Evolutionary conservation across 2,113 vertebrate genomes (phyloP).

Genomic region (Cavia porcellus): DNA sequence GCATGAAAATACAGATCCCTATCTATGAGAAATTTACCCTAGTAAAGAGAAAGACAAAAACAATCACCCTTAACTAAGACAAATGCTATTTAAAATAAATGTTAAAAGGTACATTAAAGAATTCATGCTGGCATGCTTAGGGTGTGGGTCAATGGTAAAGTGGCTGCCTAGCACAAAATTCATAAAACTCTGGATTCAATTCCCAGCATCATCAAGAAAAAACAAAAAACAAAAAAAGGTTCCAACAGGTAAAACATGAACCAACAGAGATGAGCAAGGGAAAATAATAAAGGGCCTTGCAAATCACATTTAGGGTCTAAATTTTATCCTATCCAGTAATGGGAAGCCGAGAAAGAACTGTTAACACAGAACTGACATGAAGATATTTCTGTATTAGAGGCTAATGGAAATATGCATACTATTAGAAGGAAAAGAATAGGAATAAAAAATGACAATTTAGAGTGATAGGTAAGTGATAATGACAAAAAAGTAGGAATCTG

Average conservation of each 20-base stretch:
- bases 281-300: neutral
- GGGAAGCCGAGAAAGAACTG: neutral
- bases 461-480: neutral
- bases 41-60: constrained; percentile 56
- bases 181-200: neutral
- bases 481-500: constrained; percentile 11
- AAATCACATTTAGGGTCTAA: neutral
- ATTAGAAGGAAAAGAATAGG: neutral
- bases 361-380: neutral
- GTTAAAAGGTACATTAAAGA: neutral
- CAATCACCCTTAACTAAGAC: neutral
- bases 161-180: neutral
- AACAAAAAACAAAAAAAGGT: neutral
- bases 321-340: neutral
- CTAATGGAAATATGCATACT: neutral
- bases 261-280: neutral
- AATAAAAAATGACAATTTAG: neutral
- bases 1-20: constrained; percentile 1
- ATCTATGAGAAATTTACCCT: neutral
- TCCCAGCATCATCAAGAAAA: neutral
- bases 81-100: constrained; percentile 31
- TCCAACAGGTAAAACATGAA: neutral
- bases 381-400: neutral
- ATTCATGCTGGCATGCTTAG: neutral
- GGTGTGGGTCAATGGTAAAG: neutral